A percentile compares a stretch with the other conserved stretches of the same genome.
Evolutionary conservation across 2,888 invertebrate species (phyloP).

Genomic region (Cyaniris semiargus): DNA sequence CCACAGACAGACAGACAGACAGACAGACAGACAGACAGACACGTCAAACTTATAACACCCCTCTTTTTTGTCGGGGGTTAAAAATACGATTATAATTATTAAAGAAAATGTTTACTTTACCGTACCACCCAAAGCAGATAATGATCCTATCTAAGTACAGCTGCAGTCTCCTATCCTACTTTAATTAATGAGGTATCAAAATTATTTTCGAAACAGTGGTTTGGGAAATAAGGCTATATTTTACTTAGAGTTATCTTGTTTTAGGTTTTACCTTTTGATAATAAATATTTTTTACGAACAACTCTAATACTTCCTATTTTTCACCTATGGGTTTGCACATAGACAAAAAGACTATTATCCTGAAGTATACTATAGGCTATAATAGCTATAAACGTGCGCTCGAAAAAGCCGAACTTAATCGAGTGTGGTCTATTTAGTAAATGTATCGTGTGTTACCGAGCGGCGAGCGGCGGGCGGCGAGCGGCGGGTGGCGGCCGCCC

Average conservation of each 20-base stretch:
- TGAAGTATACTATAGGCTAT: background rate
- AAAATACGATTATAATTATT: background rate
- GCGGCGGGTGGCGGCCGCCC: too few species aligned
- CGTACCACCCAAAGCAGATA: background rate
- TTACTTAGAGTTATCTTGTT: background rate
- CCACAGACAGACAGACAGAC: too few species aligned
- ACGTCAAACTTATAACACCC: too few species aligned
- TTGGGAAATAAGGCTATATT: background rate
- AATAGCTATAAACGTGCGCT: background rate
- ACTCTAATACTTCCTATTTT: too few species aligned
- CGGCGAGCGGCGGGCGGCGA: too few species aligned
- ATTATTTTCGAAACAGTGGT: background rate
- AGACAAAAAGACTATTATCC: background rate
- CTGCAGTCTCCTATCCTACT: background rate
- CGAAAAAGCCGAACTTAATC: background rate
- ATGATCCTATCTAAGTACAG: background rate
- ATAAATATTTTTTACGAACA: too few species aligned
- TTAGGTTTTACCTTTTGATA: background rate
- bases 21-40: too few species aligned
- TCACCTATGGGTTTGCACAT: too few species aligned
- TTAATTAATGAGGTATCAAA: background rate
- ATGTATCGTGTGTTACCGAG: slow-evolving; percentile 2
- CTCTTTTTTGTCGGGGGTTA: too few species aligned
- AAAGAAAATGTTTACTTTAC: background rate
- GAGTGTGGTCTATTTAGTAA: slow-evolving; percentile 12